Evolutionary conservation across 2,113 vertebrate genomes (phyloP).

Genomic region (Vombatus ursinus): DNA sequence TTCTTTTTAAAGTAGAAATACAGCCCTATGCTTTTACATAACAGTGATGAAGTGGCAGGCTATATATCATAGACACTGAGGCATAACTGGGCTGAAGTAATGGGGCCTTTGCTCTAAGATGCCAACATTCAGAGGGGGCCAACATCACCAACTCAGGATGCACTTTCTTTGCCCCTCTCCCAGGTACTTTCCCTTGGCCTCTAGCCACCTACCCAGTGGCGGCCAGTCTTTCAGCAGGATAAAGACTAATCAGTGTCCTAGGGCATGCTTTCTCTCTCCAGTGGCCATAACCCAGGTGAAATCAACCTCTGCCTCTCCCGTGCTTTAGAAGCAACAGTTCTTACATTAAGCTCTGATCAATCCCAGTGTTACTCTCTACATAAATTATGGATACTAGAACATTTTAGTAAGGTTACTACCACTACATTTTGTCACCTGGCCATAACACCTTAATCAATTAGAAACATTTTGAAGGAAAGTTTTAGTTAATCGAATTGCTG

Average conservation of each 20-base stretch:
- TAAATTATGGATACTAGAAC: background rate
- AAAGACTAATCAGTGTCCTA: background rate
- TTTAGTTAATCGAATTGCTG: slow-evolving; percentile 55
- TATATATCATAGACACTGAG: background rate
- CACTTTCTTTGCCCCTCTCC: background rate
- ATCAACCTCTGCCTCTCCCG: background rate
- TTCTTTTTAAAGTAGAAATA: background rate
- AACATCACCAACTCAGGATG: background rate
- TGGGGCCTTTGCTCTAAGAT: background rate
- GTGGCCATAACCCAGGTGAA: background rate
- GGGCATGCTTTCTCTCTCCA: background rate
- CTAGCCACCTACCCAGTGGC: background rate
- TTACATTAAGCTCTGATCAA: background rate
- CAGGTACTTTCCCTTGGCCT: background rate
- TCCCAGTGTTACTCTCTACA: background rate
- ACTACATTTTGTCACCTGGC: slow-evolving; percentile 63
- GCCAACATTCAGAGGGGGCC: background rate
- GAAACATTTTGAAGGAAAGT: slow-evolving; percentile 42
- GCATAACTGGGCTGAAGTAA: background rate
- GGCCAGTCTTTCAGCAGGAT: background rate
- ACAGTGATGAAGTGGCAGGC: background rate
- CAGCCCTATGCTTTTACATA: background rate
- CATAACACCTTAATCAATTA: slow-evolving; percentile 56
- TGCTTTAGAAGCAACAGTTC: background rate
- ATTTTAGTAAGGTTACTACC: background rate